phyloP scores from a whole-genome alignment of 2,888 invertebrate genomes.

The Acronicta aceris region DNA sequence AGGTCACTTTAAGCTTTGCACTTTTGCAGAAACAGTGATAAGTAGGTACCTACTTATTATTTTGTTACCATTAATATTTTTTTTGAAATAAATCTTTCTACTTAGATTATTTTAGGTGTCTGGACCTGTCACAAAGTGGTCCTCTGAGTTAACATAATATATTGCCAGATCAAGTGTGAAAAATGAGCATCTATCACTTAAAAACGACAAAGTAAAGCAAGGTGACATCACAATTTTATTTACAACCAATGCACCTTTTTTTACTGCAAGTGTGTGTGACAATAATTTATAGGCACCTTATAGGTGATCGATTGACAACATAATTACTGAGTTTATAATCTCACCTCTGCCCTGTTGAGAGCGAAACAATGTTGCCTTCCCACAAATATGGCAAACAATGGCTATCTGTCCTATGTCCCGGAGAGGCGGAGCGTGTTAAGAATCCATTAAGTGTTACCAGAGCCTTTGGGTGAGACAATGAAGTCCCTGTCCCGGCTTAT shows the following conservation, averaged over 20 bases:
- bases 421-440: conserved; percentile 53
- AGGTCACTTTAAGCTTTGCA: too few species aligned
- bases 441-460: conserved; percentile 62
- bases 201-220: conserved; percentile 16
- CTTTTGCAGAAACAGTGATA: too few species aligned
- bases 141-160: too few species aligned
- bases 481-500: conserved; percentile 29
- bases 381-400: conserved; percentile 53
- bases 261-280: conserved; percentile 12
- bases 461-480: conserved; percentile 56
- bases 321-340: conserved; percentile 42
- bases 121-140: too few species aligned
- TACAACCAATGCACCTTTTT: conserved; percentile 12
- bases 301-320: conserved; percentile 39
- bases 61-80: too few species aligned
- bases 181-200: too few species aligned
- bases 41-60: too few species aligned
- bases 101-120: too few species aligned
- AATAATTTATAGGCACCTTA: conserved; percentile 44
- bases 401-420: conserved; percentile 46
- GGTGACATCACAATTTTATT: conserved; percentile 11
- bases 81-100: too few species aligned
- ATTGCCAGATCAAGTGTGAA: neutral
- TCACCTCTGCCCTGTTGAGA: conserved; percentile 36
- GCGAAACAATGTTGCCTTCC: conserved; percentile 44